Percentiles rank a stretch among this genome's conserved stretches.
Conservation (phyloP, 2,888 invertebrate genomes). For the Ectemnius continuus region DNA sequence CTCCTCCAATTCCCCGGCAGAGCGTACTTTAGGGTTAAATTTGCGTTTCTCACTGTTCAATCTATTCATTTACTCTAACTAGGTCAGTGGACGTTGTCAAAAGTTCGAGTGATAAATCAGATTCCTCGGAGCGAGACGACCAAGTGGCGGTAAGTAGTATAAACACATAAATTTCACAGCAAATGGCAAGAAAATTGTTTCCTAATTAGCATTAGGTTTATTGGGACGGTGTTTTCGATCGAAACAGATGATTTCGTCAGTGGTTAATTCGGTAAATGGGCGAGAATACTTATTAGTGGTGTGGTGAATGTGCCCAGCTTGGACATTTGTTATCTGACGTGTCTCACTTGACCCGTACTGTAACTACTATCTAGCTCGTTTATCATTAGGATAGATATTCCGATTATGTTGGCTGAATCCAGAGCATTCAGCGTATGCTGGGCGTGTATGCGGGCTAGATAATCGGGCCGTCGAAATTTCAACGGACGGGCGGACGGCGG, state of each 20-base stretch:
- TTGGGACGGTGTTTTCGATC: not conserved
- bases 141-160: too few species aligned
- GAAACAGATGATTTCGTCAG: too few species aligned
- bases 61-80: too few species aligned
- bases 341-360: slow-evolving; percentile 57
- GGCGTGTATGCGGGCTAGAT: slow-evolving; percentile 41
- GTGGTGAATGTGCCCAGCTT: slow-evolving; percentile 45
- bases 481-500: slow-evolving; percentile 23
- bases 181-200: too few species aligned
- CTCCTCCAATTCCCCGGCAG: too few species aligned
- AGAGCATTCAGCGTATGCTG: slow-evolving; percentile 20
- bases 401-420: slow-evolving; percentile 51
- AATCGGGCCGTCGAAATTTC: slow-evolving; percentile 44
- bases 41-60: too few species aligned
- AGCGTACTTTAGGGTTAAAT: too few species aligned
- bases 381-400: slow-evolving; percentile 57
- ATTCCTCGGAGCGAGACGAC: too few species aligned
- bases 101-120: too few species aligned
- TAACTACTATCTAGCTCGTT: slow-evolving; percentile 55
- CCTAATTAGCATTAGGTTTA: too few species aligned
- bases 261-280: not conserved
- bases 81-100: too few species aligned
- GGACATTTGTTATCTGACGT: slow-evolving; percentile 57
- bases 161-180: too few species aligned
- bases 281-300: slow-evolving; percentile 41